Conservation (phyloP, 2,888 invertebrate species). For the Alentia gelatinosa region DNA sequence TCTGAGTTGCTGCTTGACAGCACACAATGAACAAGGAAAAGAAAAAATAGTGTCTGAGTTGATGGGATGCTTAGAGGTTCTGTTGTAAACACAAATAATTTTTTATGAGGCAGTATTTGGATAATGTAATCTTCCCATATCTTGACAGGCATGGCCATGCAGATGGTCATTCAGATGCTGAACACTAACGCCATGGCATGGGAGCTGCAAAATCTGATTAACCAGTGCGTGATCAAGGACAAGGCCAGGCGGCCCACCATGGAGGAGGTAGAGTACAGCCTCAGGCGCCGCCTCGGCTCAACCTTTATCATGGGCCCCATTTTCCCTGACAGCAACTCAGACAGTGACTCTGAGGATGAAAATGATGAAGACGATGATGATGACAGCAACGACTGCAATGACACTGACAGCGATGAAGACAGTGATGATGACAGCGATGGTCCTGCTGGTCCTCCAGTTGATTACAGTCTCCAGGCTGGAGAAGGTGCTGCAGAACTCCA, state of each 20-base stretch:
- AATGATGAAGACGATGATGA: background rate
- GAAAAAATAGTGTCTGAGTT: no score
- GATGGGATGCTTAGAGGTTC: no score
- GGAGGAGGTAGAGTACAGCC: background rate
- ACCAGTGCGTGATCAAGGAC: background rate
- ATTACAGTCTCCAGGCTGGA: background rate
- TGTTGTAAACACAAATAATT: no score
- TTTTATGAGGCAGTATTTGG: no score
- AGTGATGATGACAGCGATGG: background rate
- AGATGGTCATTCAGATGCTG: background rate
- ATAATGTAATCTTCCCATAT: no score
- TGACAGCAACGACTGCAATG: no score
- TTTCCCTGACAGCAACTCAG: background rate
- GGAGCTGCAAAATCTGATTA: background rate
- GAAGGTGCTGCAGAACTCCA: background rate
- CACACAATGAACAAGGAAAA: no score
- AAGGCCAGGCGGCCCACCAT: background rate
- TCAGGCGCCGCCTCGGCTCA: background rate
- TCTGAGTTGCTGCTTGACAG: no score
- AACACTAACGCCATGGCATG: background rate
- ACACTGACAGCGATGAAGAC: background rate
- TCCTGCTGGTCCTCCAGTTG: background rate
- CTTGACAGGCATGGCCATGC: background rate
- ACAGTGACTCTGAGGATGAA: background rate
- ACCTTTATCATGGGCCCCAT: background rate